phyloP scores from a whole-genome alignment of 2,797 vertebrate genomes.

The Pantherophis vulpinus region DNA sequence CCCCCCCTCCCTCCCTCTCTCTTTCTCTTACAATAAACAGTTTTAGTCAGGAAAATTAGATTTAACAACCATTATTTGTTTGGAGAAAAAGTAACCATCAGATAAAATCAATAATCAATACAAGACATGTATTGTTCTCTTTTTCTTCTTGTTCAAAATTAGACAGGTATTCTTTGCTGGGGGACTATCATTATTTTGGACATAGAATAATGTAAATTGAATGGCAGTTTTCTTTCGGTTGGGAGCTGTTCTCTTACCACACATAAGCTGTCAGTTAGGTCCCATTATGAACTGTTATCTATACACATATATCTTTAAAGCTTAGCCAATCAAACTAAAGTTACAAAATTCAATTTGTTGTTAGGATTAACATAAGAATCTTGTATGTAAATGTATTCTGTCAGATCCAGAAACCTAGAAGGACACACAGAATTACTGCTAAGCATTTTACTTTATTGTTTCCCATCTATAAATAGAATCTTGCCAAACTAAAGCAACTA shows the following conservation, averaged over 20 bases:
- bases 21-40: neutral
- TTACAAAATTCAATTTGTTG: neutral
- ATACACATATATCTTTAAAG: neutral
- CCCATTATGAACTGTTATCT: neutral
- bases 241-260: slow-evolving; percentile 4
- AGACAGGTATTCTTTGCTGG: slow-evolving; percentile 47
- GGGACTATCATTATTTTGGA: slow-evolving; percentile 38
- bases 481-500: neutral
- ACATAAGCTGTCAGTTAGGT: neutral
- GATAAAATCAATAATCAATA: neutral
- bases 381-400: neutral
- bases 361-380: neutral
- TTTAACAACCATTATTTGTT: neutral
- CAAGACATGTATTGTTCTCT: slow-evolving; percentile 1
- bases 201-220: slow-evolving; percentile 26
- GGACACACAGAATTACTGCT: neutral
- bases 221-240: slow-evolving; percentile 12
- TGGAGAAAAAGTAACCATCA: neutral
- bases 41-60: slow-evolving; percentile 21
- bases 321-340: neutral
- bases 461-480: neutral
- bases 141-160: neutral
- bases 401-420: neutral
- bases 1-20: neutral
- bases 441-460: neutral